Evolutionary conservation across 2,888 invertebrate genomes (phyloP), one percentile per base, ranked within the genome.

Genomic region (Ferdinandea cuprea): DNA sequence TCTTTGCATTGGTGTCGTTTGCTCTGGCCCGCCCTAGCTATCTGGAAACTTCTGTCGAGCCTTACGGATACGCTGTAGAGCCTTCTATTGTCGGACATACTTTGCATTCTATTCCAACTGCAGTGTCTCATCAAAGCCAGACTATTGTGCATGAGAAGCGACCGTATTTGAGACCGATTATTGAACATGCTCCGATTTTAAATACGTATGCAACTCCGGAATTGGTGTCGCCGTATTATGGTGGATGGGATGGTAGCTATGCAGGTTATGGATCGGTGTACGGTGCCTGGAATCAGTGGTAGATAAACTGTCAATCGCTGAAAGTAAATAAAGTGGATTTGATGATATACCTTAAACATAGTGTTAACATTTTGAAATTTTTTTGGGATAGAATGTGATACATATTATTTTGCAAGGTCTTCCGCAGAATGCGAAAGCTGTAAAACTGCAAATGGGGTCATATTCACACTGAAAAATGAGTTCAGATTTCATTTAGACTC

Each of bases 101-200:
- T 13, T 72, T 87, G 0, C 77, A 87, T 21, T 86, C 87, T 0
- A 17, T 88, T 65, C 90, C 90, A 6, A 87, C 90, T 0, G 90
- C 90, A 1, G 86, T 90, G 3, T 90, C 90, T 8, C 90, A 90
- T 74, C 90, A 90, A 80, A 90, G 90, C 71, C 89, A 89, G 46
- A 90, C 90, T 11, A 89, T 90, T 81, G 89, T 90, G 13, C 90
- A 90, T 58, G 90, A 90, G 85, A 90, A 89, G 73, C 88, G 90
- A 56, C 90, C 90, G 13, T 90, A 89, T 37, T 85, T 89, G 74
- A 86, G 89, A 5, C 89, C 89, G 19, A 89, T 90, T 40, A 59
- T 89, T 8, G 87, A 87, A 0, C 88, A 89, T 52, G 52, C 88
- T 3, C 89, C 89, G 0, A 76, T 88, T 1, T 71, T 88, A 30